Conservation (phyloP, 2,888 invertebrate species). For the Drosophila tripunctata region DNA sequence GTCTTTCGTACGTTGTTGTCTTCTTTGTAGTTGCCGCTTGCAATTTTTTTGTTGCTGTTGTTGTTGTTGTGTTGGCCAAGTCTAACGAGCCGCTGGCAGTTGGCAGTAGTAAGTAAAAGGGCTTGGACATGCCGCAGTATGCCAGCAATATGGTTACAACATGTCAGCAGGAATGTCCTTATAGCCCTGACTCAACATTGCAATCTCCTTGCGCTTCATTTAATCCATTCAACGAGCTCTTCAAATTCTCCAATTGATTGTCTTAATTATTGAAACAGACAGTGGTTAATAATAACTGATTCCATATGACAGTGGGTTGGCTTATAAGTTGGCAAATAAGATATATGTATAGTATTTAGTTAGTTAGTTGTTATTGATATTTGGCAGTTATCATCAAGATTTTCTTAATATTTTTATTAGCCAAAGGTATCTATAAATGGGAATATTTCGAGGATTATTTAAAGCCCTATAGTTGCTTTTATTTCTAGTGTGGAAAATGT, state of each 20-base stretch:
- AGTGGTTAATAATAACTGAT: background rate
- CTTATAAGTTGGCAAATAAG: background rate
- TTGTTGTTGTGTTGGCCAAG: conserved; percentile 19
- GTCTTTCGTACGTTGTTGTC: conserved; percentile 42
- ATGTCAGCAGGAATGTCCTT: conserved; percentile 54
- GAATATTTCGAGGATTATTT: too few species aligned
- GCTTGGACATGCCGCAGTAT: conserved; percentile 47
- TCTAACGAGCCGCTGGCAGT: conserved; percentile 56
- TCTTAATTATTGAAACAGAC: conserved; percentile 64
- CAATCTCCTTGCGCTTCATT: conserved; percentile 69
- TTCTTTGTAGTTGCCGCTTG: conserved; percentile 70
- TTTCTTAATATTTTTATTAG: too few species aligned
- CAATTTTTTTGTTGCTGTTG: conserved; percentile 25
- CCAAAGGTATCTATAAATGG: too few species aligned
- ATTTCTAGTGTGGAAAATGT: too few species aligned
- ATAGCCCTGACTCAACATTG: conserved; percentile 33
- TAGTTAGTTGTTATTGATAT: too few species aligned
- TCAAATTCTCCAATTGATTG: conserved; percentile 60
- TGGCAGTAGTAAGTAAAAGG: conserved; percentile 44
- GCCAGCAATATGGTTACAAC: conserved; percentile 55
- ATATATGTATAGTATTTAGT: too few species aligned
- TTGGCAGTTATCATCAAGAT: too few species aligned
- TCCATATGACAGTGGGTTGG: background rate
- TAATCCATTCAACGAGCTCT: conserved; percentile 51
- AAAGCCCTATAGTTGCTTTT: too few species aligned